Evolutionary conservation across 2,797 vertebrate genomes (phyloP).

Genomic region (Rhodeus uyekii): DNA sequence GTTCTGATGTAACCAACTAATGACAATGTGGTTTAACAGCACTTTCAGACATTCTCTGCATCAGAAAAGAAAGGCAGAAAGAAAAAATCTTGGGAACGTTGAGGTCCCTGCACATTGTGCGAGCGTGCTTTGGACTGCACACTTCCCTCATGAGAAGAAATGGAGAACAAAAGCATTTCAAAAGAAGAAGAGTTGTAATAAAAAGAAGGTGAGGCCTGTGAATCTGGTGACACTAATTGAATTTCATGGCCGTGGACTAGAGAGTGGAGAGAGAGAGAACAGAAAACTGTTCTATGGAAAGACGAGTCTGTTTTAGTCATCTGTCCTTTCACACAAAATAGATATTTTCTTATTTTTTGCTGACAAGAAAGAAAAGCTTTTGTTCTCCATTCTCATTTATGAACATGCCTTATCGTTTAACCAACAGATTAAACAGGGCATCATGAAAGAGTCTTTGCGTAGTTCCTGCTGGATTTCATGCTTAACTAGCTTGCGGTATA

Average conservation of each 20-base stretch:
- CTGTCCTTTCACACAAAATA: conserved; percentile 27
- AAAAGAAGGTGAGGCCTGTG: conserved; percentile 54
- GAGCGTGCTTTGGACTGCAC: conserved; percentile 42
- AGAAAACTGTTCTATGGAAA: not conserved
- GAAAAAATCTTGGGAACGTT: conserved; percentile 59
- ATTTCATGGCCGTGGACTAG: conserved; percentile 52
- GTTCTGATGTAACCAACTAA: conserved; percentile 56
- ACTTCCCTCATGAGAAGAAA: conserved; percentile 26
- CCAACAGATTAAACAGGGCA: conserved; percentile 37
- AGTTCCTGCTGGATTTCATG: conserved; percentile 42
- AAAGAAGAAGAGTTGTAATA: conserved; percentile 42
- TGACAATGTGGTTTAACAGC: conserved; percentile 57
- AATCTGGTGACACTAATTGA: conserved; percentile 50
- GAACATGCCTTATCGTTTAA: conserved; percentile 44
- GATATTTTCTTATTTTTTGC: conserved; percentile 20
- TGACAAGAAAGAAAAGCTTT: conserved; percentile 20
- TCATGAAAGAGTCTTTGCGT: conserved; percentile 36
- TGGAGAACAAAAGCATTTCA: conserved; percentile 13
- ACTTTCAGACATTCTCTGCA: conserved; percentile 46
- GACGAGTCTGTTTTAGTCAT: conserved; percentile 1
- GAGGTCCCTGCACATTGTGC: conserved; percentile 59
- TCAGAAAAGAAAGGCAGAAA: conserved; percentile 29
- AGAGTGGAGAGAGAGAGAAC: conserved; percentile 18
- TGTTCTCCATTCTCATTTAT: conserved; percentile 38
- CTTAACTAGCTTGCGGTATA: conserved; percentile 46